phyloP scores from a whole-genome alignment of 1,140 invertebrate genomes.

The Drosophila oshimai region DNA sequence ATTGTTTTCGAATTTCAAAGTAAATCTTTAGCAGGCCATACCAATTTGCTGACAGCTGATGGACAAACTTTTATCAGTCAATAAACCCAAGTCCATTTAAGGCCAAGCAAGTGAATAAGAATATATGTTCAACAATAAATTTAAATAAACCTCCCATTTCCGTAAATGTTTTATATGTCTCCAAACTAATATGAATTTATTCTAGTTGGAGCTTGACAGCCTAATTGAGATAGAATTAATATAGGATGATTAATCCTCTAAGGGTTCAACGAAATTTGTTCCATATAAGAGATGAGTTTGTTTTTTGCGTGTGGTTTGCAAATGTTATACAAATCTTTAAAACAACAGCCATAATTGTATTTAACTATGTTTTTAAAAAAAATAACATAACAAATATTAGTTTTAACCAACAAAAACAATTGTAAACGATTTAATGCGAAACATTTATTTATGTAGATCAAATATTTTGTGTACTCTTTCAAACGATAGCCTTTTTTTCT shows the following conservation, averaged over 20 bases:
- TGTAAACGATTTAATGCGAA: too few species aligned
- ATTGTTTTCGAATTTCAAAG: conserved; percentile 37
- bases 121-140: conserved; percentile 8
- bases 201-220: conserved; percentile 31
- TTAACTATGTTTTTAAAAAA: too few species aligned
- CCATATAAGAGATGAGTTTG: neutral
- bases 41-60: conserved; percentile 16
- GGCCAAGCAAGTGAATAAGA: neutral
- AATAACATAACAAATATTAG: too few species aligned
- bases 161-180: neutral
- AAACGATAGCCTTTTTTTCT: too few species aligned
- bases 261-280: neutral
- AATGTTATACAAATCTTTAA: too few species aligned
- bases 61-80: conserved; percentile 37
- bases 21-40: neutral
- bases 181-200: conserved; percentile 17
- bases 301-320: neutral
- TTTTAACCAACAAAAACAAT: too few species aligned
- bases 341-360: too few species aligned
- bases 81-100: conserved; percentile 6
- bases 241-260: neutral
- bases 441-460: too few species aligned
- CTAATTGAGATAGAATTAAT: conserved; percentile 12
- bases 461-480: too few species aligned
- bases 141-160: conserved; percentile 4